Base-by-base conservation (phyloP, 2,888 invertebrate species). In the Meloe dianella region DNA sequence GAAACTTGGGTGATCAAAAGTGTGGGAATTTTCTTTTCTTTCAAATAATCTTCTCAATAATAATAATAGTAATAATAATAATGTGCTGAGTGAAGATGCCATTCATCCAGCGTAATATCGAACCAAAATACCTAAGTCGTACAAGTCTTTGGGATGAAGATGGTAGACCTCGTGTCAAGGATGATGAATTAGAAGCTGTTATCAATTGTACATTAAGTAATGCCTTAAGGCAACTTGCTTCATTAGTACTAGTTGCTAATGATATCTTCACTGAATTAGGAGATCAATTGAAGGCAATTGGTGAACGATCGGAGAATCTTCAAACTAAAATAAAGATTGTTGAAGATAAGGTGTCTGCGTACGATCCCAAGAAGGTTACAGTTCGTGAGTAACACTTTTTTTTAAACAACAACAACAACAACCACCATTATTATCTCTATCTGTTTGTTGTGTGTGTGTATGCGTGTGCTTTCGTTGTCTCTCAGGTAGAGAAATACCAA, bases 311-410 rank as follows among this genome's bases (percentile, higher is more conserved):
- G 67, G 89, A 90, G 68, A 84, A 85, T 60, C 89, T 95, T 65
- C 90, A 91, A 81, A 84, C 85, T 65, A 90, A 91, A 82, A 88
- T 96, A 76, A 87, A 87, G 75, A 86, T 85, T 76, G 89, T 95
- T 77, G 91, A 91, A 81, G 89, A 89, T 75, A 87, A 89, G 78
- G 91, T 94, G 78, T 87, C 87, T 78, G 86, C 87, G 72, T 91
- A 90, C 85, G 94, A 96, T 85, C 95, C 96, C 69, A 95, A 94
- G 87, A 91, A 91, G 85, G 93, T 95, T 82, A 90, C 94, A 91
- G 95, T 96, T 88, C 95, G 96, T 96, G 87, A 96, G 96, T 96
- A 87, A 63, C 70, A 63, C 73, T 73, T 71, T 63, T 61, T 65
- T 29, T 58, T 58, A 51, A 24, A 22, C n/a, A 35, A 35, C 2